Evolutionary conservation across 2,113 vertebrate species (phyloP), one percentile per base, ranked within the genome.

Genomic region (Polyodon spathula): DNA sequence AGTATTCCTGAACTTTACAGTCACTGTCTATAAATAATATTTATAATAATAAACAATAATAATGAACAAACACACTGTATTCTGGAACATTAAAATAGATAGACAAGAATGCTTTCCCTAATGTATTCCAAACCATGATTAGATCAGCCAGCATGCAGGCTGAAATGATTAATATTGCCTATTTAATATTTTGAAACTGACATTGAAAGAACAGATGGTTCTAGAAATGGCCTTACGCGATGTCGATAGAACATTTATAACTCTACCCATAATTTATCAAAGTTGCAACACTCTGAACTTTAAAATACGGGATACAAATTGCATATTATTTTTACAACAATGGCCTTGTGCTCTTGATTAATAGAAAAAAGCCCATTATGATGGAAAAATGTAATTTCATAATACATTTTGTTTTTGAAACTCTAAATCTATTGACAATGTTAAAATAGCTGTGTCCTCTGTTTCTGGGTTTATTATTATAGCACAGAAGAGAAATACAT

Each of bases 101-200:
- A 60, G 48, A 58, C 56, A 58, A 46, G 37, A 6, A 57, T 55
- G 42, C 50, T 50, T 61, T 64, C 53, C 53, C 27, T 60, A 60
- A 65, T 65, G 37, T 60, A 65, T 61, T 58, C 56, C 61, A 62
- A 54, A 68, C 52, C 56, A 58, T 64, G 62, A 62, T 58, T 64
- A 44, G 58, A 73, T 71, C 61, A 53, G 59, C 39, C 54, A 66
- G 63, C 39, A 54, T 65, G 6, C 55, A 67, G 66, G 76, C 71
- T 71, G 63, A 42, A 54, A 63, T 76, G 75, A 78, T 82, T 73
- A 73, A 83, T 82, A 60, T 68, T 41, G 60, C 71, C 65, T 56
- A 65, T 79, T 74, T 72, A 69, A 76, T 67, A 72, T 76, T 80
- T 73, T 76, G 50, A 53, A 64, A 61, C 62, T 74, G 77, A 78